Conservation (phyloP, 2,797 vertebrate species). For the Galagoides demidoff region DNA sequence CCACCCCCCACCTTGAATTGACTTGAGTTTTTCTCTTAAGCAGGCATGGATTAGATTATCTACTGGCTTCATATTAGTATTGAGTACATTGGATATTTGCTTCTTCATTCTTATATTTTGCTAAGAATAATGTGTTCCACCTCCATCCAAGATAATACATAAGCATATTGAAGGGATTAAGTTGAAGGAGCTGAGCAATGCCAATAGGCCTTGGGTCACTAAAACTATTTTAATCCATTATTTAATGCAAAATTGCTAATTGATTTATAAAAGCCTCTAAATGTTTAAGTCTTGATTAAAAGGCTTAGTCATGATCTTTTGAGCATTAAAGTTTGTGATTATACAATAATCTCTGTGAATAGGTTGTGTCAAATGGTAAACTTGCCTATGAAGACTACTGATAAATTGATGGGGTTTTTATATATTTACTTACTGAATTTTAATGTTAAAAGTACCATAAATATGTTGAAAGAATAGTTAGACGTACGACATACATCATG, state of each 20-base stretch:
- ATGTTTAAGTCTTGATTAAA: background rate
- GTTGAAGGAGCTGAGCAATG: background rate
- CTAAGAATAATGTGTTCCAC: no score
- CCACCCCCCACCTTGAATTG: no score
- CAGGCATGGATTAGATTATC: no score
- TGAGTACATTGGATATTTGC: no score
- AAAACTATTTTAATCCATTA: background rate
- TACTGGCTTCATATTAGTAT: no score
- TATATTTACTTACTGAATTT: constrained; percentile 67
- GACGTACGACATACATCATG: background rate
- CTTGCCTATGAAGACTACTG: constrained; percentile 89
- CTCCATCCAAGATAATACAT: no score
- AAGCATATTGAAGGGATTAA: background rate
- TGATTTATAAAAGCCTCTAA: background rate
- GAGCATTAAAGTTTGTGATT: background rate
- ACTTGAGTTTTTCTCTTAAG: no score
- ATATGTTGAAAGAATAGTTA: constrained; percentile 78
- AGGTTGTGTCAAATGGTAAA: constrained; percentile 88
- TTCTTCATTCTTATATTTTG: no score
- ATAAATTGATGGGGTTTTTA: constrained; percentile 78
- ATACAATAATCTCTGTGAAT: constrained; percentile 74
- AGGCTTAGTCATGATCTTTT: constrained; percentile 41
- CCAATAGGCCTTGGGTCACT: background rate
- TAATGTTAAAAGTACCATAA: constrained; percentile 74
- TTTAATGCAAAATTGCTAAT: background rate